A percentile compares a stretch with the other conserved stretches of the same genome.
These are phyloP conservation scores for Ennomos quercinarius DNA, from an alignment of 2,888 invertebrate species.

Conservation along the genomic window DNA sequence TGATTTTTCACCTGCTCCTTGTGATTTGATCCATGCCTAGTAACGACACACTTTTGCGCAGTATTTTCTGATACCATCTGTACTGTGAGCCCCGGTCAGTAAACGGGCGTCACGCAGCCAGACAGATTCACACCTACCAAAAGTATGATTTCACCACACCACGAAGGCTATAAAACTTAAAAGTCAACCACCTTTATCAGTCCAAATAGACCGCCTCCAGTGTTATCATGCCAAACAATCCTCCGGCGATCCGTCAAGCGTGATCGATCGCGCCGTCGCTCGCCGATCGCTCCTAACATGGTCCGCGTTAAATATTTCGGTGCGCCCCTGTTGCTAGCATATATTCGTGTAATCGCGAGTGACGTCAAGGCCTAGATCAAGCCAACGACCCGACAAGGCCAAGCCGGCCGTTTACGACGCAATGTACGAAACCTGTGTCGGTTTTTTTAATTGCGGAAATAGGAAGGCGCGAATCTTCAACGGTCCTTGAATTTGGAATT, in stretches of 20 bases:
- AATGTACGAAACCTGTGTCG: conserved; percentile 34
- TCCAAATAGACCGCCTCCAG: conserved; percentile 28
- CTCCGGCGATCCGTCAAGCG: conserved; percentile 14
- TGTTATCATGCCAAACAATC: conserved; percentile 23
- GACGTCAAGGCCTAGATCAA: conserved; percentile 68
- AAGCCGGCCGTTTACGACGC: conserved; percentile 56
- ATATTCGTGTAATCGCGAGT: conserved; percentile 44
- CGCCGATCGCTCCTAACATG: conserved; percentile 29
- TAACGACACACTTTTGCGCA: no score
- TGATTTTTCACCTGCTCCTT: no score
- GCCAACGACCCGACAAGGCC: conserved; percentile 74
- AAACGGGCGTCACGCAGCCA: neutral
- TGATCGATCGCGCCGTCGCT: conserved; percentile 20
- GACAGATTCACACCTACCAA: conserved; percentile 1
- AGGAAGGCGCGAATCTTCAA: conserved; percentile 40
- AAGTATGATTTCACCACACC: conserved; percentile 6
- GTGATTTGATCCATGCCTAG: no score
- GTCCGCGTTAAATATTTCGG: conserved; percentile 26
- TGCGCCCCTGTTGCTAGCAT: conserved; percentile 49
- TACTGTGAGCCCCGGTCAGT: no score
- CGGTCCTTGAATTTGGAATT: conserved; percentile 40
- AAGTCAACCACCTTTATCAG: conserved; percentile 32
- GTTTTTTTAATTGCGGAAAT: conserved; percentile 43
- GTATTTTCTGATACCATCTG: neutral
- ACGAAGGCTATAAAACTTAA: conserved; percentile 11